These are phyloP conservation scores for Xenotilapia longispinis DNA, from an alignment of 2,113 vertebrate species.

Conservation along the genomic window DNA sequence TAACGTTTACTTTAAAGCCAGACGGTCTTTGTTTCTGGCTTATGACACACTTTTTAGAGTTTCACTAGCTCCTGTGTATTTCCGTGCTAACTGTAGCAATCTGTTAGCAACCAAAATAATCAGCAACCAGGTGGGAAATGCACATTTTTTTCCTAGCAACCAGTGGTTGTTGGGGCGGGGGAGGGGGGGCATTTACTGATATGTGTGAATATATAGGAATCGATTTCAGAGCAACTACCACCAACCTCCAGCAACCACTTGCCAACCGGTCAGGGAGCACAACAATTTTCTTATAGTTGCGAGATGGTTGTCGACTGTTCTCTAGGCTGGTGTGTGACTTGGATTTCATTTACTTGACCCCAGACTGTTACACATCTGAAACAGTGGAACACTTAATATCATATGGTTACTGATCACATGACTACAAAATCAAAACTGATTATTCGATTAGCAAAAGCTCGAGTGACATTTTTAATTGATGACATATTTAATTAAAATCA, in stretches of 20 bases:
- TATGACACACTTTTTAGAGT: background rate
- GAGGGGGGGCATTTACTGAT: background rate
- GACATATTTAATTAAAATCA: background rate
- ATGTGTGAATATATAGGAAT: background rate
- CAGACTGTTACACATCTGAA: background rate
- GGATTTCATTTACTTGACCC: background rate
- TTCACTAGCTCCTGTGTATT: background rate
- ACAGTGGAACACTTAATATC: background rate
- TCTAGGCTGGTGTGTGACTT: background rate
- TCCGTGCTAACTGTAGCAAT: background rate
- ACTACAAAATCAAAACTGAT: background rate
- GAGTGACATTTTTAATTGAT: background rate
- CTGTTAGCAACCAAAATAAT: background rate
- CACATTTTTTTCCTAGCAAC: background rate
- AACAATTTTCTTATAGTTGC: background rate
- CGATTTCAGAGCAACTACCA: background rate
- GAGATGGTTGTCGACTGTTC: background rate
- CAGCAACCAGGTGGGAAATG: rapidly evolving
- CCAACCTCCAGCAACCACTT: background rate
- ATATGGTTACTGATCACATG: background rate
- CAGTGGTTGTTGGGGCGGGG: background rate
- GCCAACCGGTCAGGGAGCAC: background rate
- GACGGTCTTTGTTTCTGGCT: background rate
- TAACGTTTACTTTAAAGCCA: rapidly evolving
- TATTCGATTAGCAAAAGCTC: rapidly evolving